Conservation (phyloP, 2,113 vertebrate genomes). For the Gasterosteus nipponicus region DNA sequence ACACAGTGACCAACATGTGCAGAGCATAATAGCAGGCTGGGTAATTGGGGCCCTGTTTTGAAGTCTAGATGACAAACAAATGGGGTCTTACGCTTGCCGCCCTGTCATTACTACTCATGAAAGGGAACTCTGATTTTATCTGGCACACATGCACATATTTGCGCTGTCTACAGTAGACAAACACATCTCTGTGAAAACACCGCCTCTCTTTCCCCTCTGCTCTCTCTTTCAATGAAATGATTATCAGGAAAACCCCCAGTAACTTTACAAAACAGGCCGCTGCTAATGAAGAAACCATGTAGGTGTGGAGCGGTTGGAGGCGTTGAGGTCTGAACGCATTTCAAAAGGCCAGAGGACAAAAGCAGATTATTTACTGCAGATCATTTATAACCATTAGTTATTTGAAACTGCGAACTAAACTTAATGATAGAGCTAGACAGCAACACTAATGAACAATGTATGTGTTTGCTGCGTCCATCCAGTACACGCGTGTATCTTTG, state of each 20-base stretch:
- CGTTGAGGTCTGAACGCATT: conserved; percentile 51
- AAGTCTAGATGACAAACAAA: conserved; percentile 72
- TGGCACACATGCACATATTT: conserved; percentile 63
- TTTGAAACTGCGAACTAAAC: conserved; percentile 46
- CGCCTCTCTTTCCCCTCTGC: conserved; percentile 21
- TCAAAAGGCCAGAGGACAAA: conserved; percentile 41
- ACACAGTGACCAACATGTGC: conserved; percentile 74
- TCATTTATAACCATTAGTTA: conserved; percentile 70
- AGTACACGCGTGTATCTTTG: conserved; percentile 56
- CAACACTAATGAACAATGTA: conserved; percentile 31
- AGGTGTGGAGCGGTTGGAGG: conserved; percentile 45
- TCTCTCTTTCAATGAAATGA: conserved; percentile 44
- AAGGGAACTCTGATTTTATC: conserved; percentile 62
- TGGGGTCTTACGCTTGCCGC: conserved; percentile 52
- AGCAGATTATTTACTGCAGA: conserved; percentile 50
- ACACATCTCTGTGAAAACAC: conserved; percentile 50
- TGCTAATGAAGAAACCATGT: conserved; percentile 66
- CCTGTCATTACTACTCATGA: conserved; percentile 71
- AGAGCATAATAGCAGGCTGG: conserved; percentile 42
- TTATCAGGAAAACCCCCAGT: conserved; percentile 31
- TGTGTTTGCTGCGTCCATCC: conserved; percentile 48
- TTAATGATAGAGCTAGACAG: conserved; percentile 46
- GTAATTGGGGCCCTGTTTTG: conserved; percentile 53
- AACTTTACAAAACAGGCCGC: conserved; percentile 33
- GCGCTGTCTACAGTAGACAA: conserved; percentile 41